Evolutionary conservation across 2,888 invertebrate genomes (phyloP).

Genomic region (Notodonta ziczac): DNA sequence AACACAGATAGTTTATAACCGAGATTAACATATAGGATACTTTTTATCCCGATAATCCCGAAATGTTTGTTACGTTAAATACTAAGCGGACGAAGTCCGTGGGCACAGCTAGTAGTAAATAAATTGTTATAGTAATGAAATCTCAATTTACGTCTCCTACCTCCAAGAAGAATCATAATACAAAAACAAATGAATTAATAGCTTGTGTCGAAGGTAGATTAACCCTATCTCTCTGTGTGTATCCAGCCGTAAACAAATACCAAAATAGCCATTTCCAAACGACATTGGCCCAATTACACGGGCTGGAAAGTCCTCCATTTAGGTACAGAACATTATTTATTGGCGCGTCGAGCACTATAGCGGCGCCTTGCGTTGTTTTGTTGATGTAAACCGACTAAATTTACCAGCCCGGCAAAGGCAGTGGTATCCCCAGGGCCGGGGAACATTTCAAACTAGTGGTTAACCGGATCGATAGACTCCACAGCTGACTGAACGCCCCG

Average conservation of each 20-base stretch:
- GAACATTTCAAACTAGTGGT: constrained; percentile 29
- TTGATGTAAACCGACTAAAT: constrained; percentile 33
- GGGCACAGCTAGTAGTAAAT: too few species aligned
- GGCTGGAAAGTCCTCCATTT: constrained; percentile 17
- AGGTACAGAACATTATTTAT: constrained; percentile 19
- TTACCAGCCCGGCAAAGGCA: neutral
- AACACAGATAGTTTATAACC: too few species aligned
- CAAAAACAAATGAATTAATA: too few species aligned
- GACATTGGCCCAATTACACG: constrained; percentile 2
- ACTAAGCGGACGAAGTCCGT: too few species aligned
- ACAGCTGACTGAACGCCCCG: constrained; percentile 51
- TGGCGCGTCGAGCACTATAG: constrained; percentile 22
- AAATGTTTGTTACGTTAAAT: too few species aligned
- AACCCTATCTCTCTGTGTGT: too few species aligned
- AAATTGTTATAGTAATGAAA: too few species aligned
- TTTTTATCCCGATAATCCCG: too few species aligned
- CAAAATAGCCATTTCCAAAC: neutral
- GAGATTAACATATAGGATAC: too few species aligned
- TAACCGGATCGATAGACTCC: constrained; percentile 52
- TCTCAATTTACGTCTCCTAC: too few species aligned
- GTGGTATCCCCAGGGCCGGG: neutral
- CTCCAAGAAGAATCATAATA: too few species aligned
- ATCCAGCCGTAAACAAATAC: neutral
- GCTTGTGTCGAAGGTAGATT: too few species aligned
- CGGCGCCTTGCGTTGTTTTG: constrained; percentile 37